Base-by-base conservation (phyloP, 2,888 invertebrate species). In the Fragum fragum region DNA sequence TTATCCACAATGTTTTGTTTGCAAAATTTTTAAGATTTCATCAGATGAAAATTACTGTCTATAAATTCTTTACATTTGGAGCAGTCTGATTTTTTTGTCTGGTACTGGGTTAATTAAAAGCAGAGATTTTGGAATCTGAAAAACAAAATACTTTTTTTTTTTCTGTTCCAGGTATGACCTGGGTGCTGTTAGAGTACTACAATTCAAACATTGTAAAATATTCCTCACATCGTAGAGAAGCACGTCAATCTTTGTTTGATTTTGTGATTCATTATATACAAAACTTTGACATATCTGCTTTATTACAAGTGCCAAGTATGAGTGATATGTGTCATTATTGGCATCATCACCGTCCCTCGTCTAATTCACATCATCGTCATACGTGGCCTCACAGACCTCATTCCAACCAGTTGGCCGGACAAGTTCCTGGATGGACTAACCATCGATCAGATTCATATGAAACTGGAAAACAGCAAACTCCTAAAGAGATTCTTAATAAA, bases 121-220 rank as follows among this genome's bases (percentile, higher is more conserved):
- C n/a, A n/a, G n/a, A n/a, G n/a, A n/a, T n/a, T n/a, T n/a, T n/a
- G n/a, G n/a, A n/a, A n/a, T n/a, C n/a, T n/a, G 32, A 9, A 36
- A 36, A 36, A 9, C 23, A 3, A 61, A n/a, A 32, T 1, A 11
- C 3, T 61, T 61, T 61, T 61, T 61, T 66, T 26, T 23, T 66
- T n/a, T 26, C n/a, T 36, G 6, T 66, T 66, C 66, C 66, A 66
- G 66, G 66, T 66, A n/a, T 36, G 39, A 66, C 66, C 66, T 66
- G 66, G 66, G 7, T 7, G 11, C 21, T 66, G 42, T 36, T 66
- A 32, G n/a, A 66, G 16, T 9, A 11, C 21, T 66, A 21, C 66
- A n/a, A 66, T 66, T 42, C 42, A 18, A 36, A 66, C 42, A 23
- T 42, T 5, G 66, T 66, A 9, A 18, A 23, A 23, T 11, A 23